Conservation (phyloP, 2,888 invertebrate species). For the Automeris io region DNA sequence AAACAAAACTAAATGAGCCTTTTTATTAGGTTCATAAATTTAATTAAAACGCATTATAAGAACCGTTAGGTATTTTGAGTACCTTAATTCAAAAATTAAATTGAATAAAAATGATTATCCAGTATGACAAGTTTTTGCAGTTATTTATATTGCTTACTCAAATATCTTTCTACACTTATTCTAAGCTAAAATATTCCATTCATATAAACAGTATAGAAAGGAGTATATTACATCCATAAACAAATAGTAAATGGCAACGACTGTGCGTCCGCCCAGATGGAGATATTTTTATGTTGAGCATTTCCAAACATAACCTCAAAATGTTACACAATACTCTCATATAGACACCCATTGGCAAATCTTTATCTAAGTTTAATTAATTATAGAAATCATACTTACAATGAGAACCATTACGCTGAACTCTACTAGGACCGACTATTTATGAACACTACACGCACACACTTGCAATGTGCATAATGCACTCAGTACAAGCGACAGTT, state of each 20-base stretch:
- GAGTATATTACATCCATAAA: slow-evolving; percentile 33
- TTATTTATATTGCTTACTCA: not conserved
- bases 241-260: slow-evolving; percentile 17
- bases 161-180: slow-evolving; percentile 14
- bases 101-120: not conserved
- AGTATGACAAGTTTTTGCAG: not conserved
- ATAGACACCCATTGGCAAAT: slow-evolving; percentile 19
- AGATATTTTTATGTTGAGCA: slow-evolving; percentile 33
- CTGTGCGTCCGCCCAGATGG: slow-evolving; percentile 13
- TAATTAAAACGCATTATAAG: too few species aligned
- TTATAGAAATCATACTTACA: slow-evolving; percentile 52
- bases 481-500: slow-evolving; percentile 50
- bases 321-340: slow-evolving; percentile 30
- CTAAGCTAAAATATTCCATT: slow-evolving; percentile 35
- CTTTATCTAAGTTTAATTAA: slow-evolving; percentile 30
- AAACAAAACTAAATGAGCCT: too few species aligned
- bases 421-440: slow-evolving; percentile 65
- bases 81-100: not conserved
- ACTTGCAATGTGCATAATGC: slow-evolving; percentile 59
- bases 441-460: slow-evolving; percentile 70
- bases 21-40: too few species aligned
- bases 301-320: slow-evolving; percentile 68
- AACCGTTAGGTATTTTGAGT: too few species aligned
- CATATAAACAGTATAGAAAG: slow-evolving; percentile 23
- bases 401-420: slow-evolving; percentile 59